Evolutionary conservation across 2,888 invertebrate genomes (phyloP), one percentile per base, ranked within the genome.

Genomic region (Scrobipalpa atriplicella): DNA sequence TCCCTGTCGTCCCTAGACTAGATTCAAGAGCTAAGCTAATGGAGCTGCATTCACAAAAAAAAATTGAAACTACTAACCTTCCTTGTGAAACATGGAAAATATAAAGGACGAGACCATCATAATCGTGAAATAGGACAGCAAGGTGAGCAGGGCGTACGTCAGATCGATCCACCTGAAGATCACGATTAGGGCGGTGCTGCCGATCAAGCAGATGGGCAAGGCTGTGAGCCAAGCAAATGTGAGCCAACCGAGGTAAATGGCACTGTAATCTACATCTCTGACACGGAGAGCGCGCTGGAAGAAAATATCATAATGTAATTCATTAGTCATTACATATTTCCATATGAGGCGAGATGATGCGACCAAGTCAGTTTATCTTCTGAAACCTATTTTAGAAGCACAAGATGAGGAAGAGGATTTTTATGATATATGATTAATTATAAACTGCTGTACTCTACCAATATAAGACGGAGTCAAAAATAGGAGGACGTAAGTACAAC

Each of bases 131-230:
- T 90, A 91, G 0, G 80, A 76, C 0, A 87, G 70, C 52, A 90
- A 67, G 9, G 86, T 77, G 52, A 86, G 58, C 29, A 90, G 69
- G 0, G 85, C 83, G 63, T 76, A 76, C 1, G 87, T n/a, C 16
- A 90, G 70, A 63, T 89, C 84, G 70, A 91, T 86, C 91, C 91
- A 91, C 6, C 91, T 76, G 79, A 90, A 91, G 69, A 89, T 84
- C 43, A 89, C 78, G 67, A 87, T 87, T 21, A 91, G 79, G 0
- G 86, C 78, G 56, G 87, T 67, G 62, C 85, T 71, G 0, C 81
- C 87, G 9, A 89, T 76, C 13, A 88, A 19, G 71, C 88, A 87
- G 60, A 81, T 75, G 0, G 91, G 91, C 13, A 88, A 58, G 0
- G 83, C 84, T 0, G 88, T 86, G 65, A 91, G 67, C 70, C 80